Percentiles rank a stretch among this genome's conserved stretches.
phyloP scores from a whole-genome alignment of 2,888 invertebrate genomes.

The Limnephilus rhombicus region DNA sequence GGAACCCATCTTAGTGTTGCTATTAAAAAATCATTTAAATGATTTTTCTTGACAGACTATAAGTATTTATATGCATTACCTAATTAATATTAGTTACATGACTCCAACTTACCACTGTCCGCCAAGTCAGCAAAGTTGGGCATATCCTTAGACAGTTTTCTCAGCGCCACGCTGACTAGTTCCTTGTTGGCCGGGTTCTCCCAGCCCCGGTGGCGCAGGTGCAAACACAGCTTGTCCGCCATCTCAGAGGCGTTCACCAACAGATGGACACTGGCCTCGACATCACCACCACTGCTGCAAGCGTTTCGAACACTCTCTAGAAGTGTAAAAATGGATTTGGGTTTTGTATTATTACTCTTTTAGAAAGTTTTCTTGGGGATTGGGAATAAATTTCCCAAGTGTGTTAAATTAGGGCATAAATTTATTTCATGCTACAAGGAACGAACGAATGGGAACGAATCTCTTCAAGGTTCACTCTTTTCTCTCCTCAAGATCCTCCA shows the following conservation, averaged over 20 bases:
- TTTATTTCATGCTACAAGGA: too few species aligned
- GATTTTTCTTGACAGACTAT: too few species aligned
- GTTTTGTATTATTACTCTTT: neutral
- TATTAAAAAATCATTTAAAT: too few species aligned
- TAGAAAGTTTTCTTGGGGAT: too few species aligned
- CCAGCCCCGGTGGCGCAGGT: neutral
- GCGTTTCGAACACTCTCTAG: constrained; percentile 45
- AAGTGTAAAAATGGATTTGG: neutral
- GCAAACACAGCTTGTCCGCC: constrained; percentile 50
- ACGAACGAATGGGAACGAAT: too few species aligned
- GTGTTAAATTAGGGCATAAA: too few species aligned
- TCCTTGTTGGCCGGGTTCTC: neutral
- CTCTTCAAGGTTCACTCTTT: too few species aligned
- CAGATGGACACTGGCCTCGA: constrained; percentile 15
- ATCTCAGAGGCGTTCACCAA: constrained; percentile 47
- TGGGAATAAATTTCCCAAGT: too few species aligned
- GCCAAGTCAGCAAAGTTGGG: neutral
- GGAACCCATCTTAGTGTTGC: too few species aligned
- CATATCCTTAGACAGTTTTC: neutral
- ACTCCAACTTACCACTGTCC: neutral
- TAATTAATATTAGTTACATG: too few species aligned
- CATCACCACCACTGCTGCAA: constrained; percentile 11
- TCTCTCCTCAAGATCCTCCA: too few species aligned
- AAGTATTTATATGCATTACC: too few species aligned
- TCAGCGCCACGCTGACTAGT: neutral